These are phyloP conservation scores for Heterodera carotae DNA, from an alignment of 1,140 invertebrate species.

Conservation along the genomic window DNA sequence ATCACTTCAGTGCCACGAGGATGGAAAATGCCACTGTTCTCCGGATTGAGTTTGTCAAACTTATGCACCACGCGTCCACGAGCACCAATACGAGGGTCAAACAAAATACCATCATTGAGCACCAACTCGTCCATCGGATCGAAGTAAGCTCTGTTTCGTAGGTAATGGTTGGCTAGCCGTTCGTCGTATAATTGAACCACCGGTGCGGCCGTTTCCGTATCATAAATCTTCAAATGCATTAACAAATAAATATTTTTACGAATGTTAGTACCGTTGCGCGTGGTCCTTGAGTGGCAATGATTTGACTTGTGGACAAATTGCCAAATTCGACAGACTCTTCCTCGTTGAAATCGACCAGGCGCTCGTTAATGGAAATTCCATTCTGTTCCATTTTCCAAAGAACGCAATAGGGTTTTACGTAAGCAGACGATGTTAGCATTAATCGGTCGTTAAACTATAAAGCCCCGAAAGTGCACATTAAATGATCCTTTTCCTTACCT, in stretches of 20 bases:
- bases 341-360: constrained; percentile 75
- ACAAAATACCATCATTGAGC: constrained; percentile 90
- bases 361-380: constrained; percentile 71
- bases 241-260: constrained; percentile 22
- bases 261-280: constrained; percentile 71
- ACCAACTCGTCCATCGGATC: constrained; percentile 89
- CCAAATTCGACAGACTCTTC: constrained; percentile 90
- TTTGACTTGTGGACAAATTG: constrained; percentile 80
- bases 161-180: constrained; percentile 86
- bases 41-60: constrained; percentile 94
- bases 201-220: constrained; percentile 78
- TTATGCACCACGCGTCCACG: constrained; percentile 76
- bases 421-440: constrained; percentile 81
- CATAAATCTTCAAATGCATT: constrained; percentile 80
- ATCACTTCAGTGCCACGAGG: constrained; percentile 78
- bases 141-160: constrained; percentile 88
- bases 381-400: constrained; percentile 78
- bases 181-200: constrained; percentile 74
- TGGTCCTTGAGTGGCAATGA: constrained; percentile 76
- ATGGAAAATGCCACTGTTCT: constrained; percentile 92
- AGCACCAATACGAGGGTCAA: constrained; percentile 81
- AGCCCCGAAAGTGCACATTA: neutral
- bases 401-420: constrained; percentile 79
- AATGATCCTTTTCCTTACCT: constrained; percentile 65
- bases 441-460: constrained; percentile 70